Base-by-base conservation (phyloP, 2,797 vertebrate genomes). In the Thalassophryne amazonica region DNA sequence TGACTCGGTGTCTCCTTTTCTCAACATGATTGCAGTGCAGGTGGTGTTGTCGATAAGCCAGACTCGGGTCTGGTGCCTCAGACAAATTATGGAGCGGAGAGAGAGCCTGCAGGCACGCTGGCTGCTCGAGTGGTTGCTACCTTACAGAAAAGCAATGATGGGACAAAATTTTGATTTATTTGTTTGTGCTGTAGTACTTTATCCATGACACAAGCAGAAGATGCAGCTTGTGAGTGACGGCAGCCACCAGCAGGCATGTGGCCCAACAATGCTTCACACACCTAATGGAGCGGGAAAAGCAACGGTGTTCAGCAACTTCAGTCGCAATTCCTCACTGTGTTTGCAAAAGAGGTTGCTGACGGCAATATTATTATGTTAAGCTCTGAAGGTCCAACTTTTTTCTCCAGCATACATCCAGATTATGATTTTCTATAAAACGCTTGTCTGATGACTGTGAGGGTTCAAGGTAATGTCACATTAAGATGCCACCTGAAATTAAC, bases 31-130 rank as follows among this genome's bases (percentile, higher is more conserved):
- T 63, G 60, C 51, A 37, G 69, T 71, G 69, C 73, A 72, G 73
- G 54, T 76, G 78, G 60, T 64, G 45, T 35, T 69, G 73, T 75
- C 42, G 62, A 86, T 83, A 78, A 84, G 71, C 67, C 64, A 69
- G 69, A 70, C 54, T 73, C 57, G 52, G 55, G 56, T 59, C 73
- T 58, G 64, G 38, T 67, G 65, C 40, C 41, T 54, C 36, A 58
- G 56, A 71, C 51, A 65, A 69, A 75, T 75, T 50, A 69, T 52
- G 40, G 49, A 53, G n/a, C 28, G 30, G 13, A 4, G 46, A 54
- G 27, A 39, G 18, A 57, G 47, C 29, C 61, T 57, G 30, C 25
- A 33, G 54, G 47, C 45, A 53, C 7, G n/a, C 35, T 17, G 50
- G 59, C 53, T 60, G 45, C 35, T 56, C 41, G 33, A 60, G 49